Conservation (phyloP, 2,888 invertebrate species). For the Steinernema carpocapsae region DNA sequence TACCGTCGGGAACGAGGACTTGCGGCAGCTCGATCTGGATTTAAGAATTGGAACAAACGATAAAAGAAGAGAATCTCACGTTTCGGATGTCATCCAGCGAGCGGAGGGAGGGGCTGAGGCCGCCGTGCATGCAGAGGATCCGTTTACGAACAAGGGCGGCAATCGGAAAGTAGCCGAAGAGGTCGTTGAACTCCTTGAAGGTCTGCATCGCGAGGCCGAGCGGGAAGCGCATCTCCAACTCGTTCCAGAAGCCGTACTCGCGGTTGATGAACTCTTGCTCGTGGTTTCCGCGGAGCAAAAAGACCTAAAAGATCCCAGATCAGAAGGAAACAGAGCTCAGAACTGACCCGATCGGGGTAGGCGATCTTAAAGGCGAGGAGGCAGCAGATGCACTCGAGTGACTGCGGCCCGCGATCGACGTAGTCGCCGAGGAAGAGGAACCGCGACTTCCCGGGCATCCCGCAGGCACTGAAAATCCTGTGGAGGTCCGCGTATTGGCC, state of each 20-base stretch:
- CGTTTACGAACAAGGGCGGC: slow-evolving; percentile 42
- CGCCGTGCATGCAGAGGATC: slow-evolving; percentile 48
- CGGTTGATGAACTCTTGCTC: slow-evolving; percentile 44
- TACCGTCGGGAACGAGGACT: slow-evolving; percentile 33
- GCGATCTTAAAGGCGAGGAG: slow-evolving; percentile 43
- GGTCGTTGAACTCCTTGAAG: slow-evolving; percentile 42
- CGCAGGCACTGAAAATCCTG: slow-evolving; percentile 43
- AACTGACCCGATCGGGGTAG: slow-evolving; percentile 42
- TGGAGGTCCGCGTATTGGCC: slow-evolving; percentile 47
- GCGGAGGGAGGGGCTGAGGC: slow-evolving; percentile 41
- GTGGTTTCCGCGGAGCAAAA: slow-evolving; percentile 46
- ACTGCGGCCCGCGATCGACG: slow-evolving; percentile 45
- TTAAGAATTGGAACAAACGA: not conserved
- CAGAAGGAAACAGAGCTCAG: not conserved
- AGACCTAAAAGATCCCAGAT: slow-evolving; percentile 40
- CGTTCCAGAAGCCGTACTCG: slow-evolving; percentile 47
- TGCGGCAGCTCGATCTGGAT: slow-evolving; percentile 35
- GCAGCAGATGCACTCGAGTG: slow-evolving; percentile 44
- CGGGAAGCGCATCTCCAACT: slow-evolving; percentile 41
- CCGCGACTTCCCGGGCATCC: slow-evolving; percentile 38
- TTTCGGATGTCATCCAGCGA: slow-evolving; percentile 41
- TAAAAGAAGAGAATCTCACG: slow-evolving; percentile 33
- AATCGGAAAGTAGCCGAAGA: slow-evolving; percentile 44
- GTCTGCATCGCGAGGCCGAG: slow-evolving; percentile 43
- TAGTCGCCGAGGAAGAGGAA: slow-evolving; percentile 50